phyloP scores from a whole-genome alignment of 2,797 vertebrate species.

The Borostomias antarcticus region DNA sequence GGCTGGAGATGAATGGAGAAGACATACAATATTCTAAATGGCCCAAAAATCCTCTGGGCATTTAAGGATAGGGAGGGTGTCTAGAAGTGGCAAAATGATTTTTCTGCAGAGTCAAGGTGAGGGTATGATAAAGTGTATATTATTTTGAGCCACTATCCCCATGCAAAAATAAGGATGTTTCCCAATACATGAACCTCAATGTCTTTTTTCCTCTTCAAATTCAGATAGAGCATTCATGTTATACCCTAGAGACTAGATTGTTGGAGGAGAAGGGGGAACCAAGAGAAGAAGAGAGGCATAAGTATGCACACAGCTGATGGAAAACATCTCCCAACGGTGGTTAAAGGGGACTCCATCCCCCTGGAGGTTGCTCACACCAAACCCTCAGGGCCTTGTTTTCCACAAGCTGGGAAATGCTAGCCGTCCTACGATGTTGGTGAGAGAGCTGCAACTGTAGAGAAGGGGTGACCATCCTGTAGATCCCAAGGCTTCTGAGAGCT shows the following conservation, averaged over 20 bases:
- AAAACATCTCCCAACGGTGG: neutral
- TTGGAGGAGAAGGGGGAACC: slow-evolving; percentile 2
- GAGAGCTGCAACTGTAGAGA: neutral
- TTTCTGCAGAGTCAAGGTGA: neutral
- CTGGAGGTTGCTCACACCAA: neutral
- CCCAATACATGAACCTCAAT: neutral
- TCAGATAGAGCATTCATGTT: neutral
- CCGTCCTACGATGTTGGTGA: slow-evolving; percentile 33
- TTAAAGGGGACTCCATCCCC: neutral
- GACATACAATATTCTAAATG: slow-evolving; percentile 8
- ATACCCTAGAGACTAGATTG: slow-evolving; percentile 1
- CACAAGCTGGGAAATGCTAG: neutral
- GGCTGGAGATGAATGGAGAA: slow-evolving; percentile 10
- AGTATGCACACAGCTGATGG: neutral
- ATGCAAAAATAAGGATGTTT: neutral
- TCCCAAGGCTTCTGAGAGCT: slow-evolving; percentile 49
- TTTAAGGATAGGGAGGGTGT: neutral
- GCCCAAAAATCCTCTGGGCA: neutral
- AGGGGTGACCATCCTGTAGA: neutral
- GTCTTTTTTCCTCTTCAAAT: neutral
- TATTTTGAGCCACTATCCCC: neutral
- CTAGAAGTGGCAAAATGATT: neutral
- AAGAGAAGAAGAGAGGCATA: slow-evolving; percentile 1
- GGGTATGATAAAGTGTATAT: neutral
- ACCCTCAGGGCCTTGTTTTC: neutral